Evolutionary conservation across 23 tunicate genomes (phyloP).

Genomic region (Trididemnum miniatum): DNA sequence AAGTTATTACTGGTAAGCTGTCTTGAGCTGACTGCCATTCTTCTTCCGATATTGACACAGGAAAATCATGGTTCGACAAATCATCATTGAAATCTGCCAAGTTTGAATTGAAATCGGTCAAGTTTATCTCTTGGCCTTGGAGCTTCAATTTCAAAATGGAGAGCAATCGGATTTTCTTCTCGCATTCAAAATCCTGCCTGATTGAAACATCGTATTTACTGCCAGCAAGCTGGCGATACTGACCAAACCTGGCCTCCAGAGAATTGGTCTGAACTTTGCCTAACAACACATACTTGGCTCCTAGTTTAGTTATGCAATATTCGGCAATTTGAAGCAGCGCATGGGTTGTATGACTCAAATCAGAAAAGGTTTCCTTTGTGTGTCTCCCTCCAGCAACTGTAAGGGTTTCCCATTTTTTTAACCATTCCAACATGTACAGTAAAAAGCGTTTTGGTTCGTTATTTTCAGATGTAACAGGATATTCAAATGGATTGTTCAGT

Average conservation of each 20-base stretch:
- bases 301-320: background rate
- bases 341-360: background rate
- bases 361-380: background rate
- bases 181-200: background rate
- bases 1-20: background rate
- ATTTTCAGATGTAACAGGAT: background rate
- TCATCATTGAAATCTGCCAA: no score
- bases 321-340: background rate
- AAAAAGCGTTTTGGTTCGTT: background rate
- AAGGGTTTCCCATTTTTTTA: background rate
- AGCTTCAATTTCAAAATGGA: background rate
- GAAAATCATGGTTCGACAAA: no score
- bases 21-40: background rate
- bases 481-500: no score
- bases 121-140: background rate
- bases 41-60: background rate
- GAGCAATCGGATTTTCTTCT: background rate
- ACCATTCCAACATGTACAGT: background rate
- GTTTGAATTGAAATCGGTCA: background rate
- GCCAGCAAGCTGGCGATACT: background rate
- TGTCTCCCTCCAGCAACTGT: background rate
- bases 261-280: background rate
- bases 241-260: no score
- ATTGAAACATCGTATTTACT: background rate
- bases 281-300: background rate